Evolutionary conservation across 2,113 vertebrate genomes (phyloP).

Genomic region (Artemisiospiza belli): DNA sequence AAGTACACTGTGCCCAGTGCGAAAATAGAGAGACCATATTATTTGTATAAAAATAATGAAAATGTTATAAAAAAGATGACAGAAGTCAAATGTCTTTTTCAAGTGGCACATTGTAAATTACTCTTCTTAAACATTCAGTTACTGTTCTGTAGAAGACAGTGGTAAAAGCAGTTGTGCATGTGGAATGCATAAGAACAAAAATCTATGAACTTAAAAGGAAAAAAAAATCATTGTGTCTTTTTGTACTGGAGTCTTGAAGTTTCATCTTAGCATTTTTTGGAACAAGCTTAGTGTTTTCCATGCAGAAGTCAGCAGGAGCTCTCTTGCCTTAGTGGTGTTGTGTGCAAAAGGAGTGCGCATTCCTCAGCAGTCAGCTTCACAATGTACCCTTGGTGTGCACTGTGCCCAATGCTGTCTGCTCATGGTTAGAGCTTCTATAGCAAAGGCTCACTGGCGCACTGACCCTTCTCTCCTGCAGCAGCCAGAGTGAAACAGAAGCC

Average conservation of each 20-base stretch:
- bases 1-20: background rate
- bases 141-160: background rate
- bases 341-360: fast-evolving
- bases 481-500: background rate
- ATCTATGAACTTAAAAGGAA: background rate
- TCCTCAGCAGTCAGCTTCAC: fast-evolving
- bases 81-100: background rate
- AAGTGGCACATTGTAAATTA: background rate
- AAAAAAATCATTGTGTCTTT: background rate
- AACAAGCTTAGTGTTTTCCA: background rate
- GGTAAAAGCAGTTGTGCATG: background rate
- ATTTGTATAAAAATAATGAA: background rate
- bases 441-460: background rate
- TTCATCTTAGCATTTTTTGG: background rate
- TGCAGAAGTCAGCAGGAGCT: background rate
- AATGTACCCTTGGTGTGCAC: fast-evolving
- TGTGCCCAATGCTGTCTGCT: background rate
- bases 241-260: background rate
- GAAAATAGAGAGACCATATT: background rate
- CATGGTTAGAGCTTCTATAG: background rate
- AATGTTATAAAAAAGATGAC: background rate
- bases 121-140: background rate
- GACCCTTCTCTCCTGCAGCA: background rate
- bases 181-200: background rate
- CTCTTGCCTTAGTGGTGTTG: background rate